phyloP scores from a whole-genome alignment of 2,113 vertebrate genomes.

The Tringa solitaria region DNA sequence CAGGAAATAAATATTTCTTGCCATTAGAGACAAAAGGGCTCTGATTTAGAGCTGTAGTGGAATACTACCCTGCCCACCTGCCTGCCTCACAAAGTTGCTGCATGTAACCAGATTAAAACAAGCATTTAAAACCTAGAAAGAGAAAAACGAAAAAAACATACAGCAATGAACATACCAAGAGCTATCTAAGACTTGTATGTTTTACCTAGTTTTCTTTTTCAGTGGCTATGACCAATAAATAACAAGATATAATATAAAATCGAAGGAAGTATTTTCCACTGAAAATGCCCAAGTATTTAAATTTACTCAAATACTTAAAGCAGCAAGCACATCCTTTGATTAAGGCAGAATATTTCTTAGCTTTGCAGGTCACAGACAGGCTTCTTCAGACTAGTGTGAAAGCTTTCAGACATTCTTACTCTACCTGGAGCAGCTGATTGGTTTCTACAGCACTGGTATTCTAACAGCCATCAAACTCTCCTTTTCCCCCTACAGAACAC shows the following conservation, averaged over 20 bases:
- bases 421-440: fast-evolving
- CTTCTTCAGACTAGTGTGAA: background rate
- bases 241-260: background rate
- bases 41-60: background rate
- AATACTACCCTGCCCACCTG: background rate
- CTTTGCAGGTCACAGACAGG: background rate
- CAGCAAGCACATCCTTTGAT: background rate
- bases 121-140: background rate
- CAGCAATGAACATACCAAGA: background rate
- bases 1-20: background rate
- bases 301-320: background rate
- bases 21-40: background rate
- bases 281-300: background rate
- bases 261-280: background rate
- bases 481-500: background rate
- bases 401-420: background rate
- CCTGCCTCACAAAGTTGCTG: background rate
- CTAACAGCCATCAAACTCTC: background rate
- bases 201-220: background rate
- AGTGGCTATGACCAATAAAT: background rate
- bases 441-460: background rate
- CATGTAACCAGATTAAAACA: background rate
- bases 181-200: background rate
- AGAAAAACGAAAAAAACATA: background rate
- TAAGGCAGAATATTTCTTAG: background rate